phyloP scores from a whole-genome alignment of 2,888 invertebrate genomes.

The Drosophila acutilabella region DNA sequence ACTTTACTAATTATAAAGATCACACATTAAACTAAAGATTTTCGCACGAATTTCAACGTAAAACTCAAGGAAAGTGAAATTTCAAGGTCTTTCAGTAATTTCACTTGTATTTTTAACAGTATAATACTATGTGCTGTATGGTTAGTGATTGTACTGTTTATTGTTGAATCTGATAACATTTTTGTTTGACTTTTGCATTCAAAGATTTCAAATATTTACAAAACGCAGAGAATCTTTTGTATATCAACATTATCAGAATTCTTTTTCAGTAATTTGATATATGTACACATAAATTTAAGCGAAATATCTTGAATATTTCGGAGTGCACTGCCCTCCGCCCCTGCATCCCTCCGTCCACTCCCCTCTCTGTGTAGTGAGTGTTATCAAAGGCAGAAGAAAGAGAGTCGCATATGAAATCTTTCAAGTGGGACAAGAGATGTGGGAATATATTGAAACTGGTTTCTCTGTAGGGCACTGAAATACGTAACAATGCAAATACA shows the following conservation, averaged over 20 bases:
- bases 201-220: slow-evolving; percentile 20
- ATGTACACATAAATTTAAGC: background rate
- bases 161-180: slow-evolving; percentile 1
- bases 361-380: background rate
- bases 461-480: slow-evolving; percentile 70
- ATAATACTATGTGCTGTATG: no score
- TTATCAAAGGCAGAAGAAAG: slow-evolving; percentile 42
- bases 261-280: slow-evolving; percentile 9
- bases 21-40: background rate
- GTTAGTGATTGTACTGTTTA: background rate
- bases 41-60: no score
- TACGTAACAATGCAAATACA: slow-evolving; percentile 64
- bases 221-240: background rate
- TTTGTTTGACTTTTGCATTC: background rate
- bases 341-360: background rate
- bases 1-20: background rate
- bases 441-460: slow-evolving; percentile 68
- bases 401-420: slow-evolving; percentile 40
- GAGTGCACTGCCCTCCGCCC: background rate
- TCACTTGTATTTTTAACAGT: background rate
- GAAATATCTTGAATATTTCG: slow-evolving; percentile 6
- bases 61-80: background rate
- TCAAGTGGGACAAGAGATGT: slow-evolving; percentile 62
- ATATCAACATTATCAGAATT: slow-evolving; percentile 14
- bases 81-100: background rate